phyloP scores from a whole-genome alignment of 2,888 invertebrate genomes.

The Scaptomyza reducta region DNA sequence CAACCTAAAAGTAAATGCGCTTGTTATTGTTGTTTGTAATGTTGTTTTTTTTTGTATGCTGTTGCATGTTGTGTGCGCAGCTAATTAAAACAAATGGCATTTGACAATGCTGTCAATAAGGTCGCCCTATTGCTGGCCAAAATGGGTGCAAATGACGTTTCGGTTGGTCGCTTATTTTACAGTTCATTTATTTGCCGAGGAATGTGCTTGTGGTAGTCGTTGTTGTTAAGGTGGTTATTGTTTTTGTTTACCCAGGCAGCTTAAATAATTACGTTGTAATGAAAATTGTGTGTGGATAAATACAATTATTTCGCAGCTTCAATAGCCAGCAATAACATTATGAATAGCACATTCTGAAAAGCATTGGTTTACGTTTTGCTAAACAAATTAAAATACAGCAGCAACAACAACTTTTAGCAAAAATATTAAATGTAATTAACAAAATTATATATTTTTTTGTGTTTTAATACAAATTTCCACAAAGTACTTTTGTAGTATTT shows the following conservation, averaged over 20 bases:
- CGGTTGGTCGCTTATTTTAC: conserved; percentile 59
- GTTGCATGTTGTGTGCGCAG: conserved; percentile 35
- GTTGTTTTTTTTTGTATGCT: conserved; percentile 11
- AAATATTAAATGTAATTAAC: background rate
- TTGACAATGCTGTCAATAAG: conserved; percentile 60
- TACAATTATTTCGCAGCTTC: conserved; percentile 64
- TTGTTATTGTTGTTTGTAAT: conserved; percentile 16
- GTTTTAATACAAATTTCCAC: background rate
- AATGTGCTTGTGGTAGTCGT: conserved; percentile 21
- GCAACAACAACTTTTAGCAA: conserved; percentile 1
- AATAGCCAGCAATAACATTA: conserved; percentile 67
- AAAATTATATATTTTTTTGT: conserved; percentile 3
- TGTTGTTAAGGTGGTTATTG: conserved; percentile 4
- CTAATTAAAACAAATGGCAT: conserved; percentile 77
- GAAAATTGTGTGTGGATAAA: conserved; percentile 52
- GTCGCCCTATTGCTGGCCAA: conserved; percentile 31
- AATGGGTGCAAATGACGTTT: conserved; percentile 48
- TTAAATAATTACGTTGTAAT: conserved; percentile 71
- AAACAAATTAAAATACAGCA: conserved; percentile 9
- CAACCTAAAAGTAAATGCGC: conserved; percentile 44
- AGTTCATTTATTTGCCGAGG: conserved; percentile 63
- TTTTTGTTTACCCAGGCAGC: conserved; percentile 27
- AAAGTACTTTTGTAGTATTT: no score
- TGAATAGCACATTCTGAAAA: conserved; percentile 55
- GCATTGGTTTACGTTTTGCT: conserved; percentile 36